A percentile compares a stretch with the other conserved stretches of the same genome.
Conservation (phyloP, 2,797 vertebrate species). For the Yasuhikotakia modesta region DNA sequence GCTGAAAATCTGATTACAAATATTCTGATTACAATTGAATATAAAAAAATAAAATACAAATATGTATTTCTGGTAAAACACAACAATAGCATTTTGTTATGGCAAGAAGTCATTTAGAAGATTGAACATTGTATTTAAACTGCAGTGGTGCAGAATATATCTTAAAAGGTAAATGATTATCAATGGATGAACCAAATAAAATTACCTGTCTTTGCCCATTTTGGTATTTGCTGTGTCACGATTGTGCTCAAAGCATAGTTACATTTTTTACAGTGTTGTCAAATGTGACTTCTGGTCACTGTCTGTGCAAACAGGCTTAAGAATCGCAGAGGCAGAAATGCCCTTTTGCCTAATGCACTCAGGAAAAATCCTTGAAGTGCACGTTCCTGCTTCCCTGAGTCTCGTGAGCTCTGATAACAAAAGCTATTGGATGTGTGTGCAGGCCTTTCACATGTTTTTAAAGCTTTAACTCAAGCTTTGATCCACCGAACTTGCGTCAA, state of each 20-base stretch:
- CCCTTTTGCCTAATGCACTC: conserved; percentile 3
- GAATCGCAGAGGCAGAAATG: conserved; percentile 2
- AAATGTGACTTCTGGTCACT: not conserved
- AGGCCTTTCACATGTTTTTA: conserved; percentile 8
- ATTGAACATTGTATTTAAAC: no score
- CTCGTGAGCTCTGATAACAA: not conserved
- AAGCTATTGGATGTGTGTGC: conserved; percentile 10
- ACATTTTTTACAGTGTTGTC: not conserved
- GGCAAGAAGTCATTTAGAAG: no score
- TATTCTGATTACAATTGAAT: no score
- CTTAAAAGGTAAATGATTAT: no score
- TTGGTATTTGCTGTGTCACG: no score
- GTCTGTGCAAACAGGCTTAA: not conserved
- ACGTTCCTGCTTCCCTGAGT: not conserved
- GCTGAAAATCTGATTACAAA: not conserved
- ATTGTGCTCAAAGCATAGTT: not conserved
- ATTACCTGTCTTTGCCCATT: no score
- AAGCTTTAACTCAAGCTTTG: conserved; percentile 22
- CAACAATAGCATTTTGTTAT: no score
- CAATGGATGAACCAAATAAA: no score
- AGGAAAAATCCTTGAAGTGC: not conserved
- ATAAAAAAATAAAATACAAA: no score
- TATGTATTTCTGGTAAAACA: no score
- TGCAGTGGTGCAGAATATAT: no score
- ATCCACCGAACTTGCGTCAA: conserved; percentile 32